Conservation (phyloP, 1,140 invertebrate genomes). For the Drosophila sturtevanti region DNA sequence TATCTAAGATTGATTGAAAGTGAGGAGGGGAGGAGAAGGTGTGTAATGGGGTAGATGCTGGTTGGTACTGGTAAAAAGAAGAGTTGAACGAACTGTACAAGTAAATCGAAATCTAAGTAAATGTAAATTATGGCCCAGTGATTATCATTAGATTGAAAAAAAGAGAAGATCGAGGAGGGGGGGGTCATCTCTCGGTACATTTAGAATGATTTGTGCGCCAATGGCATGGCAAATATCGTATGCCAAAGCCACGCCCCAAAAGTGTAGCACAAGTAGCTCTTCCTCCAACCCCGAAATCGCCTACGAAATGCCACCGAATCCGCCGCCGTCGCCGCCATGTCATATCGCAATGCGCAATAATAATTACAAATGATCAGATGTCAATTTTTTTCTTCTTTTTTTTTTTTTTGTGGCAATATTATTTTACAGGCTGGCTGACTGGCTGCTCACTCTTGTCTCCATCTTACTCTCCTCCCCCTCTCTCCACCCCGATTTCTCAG, state of each 20-base stretch:
- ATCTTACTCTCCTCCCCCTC: conserved; percentile 6
- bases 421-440: conserved; percentile 69
- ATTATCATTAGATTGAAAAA: conserved; percentile 47
- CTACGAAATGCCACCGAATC: neutral
- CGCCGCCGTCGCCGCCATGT: conserved; percentile 38
- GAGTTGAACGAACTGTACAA: conserved; percentile 44
- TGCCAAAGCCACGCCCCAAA: conserved; percentile 50
- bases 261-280: neutral
- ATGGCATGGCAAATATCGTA: conserved; percentile 32
- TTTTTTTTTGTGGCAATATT: conserved; percentile 53
- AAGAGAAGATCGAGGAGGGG: conserved; percentile 1
- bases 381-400: conserved; percentile 54
- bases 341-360: conserved; percentile 77
- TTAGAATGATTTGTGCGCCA: conserved; percentile 60
- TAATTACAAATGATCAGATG: conserved; percentile 82
- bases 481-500: neutral
- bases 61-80: neutral
- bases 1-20: conserved; percentile 78
- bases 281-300: no score
- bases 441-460: conserved; percentile 11
- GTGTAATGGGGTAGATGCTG: neutral
- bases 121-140: conserved; percentile 70
- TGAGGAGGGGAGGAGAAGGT: conserved; percentile 30
- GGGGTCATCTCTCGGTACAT: conserved; percentile 34
- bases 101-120: conserved; percentile 13